Conservation (phyloP, 1,140 invertebrate species). For the Macrobrachium rosenbergii region DNA sequence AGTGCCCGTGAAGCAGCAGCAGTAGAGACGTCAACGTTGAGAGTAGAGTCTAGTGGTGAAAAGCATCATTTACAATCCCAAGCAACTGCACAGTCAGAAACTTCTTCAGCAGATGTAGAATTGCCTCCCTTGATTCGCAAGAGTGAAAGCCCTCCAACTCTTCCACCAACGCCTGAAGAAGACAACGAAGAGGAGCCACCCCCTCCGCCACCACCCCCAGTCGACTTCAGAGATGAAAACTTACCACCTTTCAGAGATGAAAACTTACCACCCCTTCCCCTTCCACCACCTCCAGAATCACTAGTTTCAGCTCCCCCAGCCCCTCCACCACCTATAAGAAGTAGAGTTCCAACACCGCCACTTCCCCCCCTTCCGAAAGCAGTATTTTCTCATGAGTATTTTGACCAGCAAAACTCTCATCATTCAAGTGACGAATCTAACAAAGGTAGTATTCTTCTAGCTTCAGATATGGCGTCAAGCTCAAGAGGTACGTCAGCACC, state of each 20-base stretch:
- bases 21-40: too few relatives aligned
- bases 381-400: slow-evolving; percentile 4
- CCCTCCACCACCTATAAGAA: slow-evolving; percentile 23
- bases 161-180: slow-evolving; percentile 52
- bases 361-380: slow-evolving; percentile 41
- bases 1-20: too few relatives aligned
- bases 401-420: too few relatives aligned
- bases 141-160: slow-evolving; percentile 38
- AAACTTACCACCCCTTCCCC: slow-evolving; percentile 15
- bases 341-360: slow-evolving; percentile 35
- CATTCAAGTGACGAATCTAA: too few relatives aligned
- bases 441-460: too few relatives aligned
- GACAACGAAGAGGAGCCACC: slow-evolving; percentile 44
- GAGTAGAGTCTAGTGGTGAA: too few relatives aligned
- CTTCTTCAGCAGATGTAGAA: background rate
- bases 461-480: too few relatives aligned
- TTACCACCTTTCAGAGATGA: slow-evolving; percentile 24
- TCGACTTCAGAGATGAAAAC: slow-evolving; percentile 12
- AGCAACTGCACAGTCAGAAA: background rate
- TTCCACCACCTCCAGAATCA: slow-evolving; percentile 21
- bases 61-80: too few relatives aligned
- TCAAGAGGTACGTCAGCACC: background rate
- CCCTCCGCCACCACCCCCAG: slow-evolving; percentile 41
- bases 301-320: slow-evolving; percentile 12
- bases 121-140: background rate